Evolutionary conservation across 2,888 invertebrate genomes (phyloP).

Genomic region (Hypolimnas misippus): DNA sequence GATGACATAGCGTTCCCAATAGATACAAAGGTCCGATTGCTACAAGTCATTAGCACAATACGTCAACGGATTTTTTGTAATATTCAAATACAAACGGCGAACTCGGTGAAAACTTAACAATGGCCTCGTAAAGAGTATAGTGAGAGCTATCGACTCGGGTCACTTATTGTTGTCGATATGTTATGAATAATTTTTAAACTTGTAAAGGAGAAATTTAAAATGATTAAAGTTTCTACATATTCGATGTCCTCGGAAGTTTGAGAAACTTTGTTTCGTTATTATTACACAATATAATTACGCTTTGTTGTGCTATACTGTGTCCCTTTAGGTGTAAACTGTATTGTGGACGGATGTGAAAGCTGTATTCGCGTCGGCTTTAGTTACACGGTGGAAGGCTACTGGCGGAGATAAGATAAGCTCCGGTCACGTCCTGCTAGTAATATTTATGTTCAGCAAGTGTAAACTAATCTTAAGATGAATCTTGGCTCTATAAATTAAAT

Average conservation of each 20-base stretch:
- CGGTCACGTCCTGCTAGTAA: constrained; percentile 26
- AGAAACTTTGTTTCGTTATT: constrained; percentile 8
- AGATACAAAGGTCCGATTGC: constrained; percentile 35
- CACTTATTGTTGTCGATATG: constrained; percentile 42
- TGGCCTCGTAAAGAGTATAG: constrained; percentile 59
- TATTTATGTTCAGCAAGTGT: constrained; percentile 17
- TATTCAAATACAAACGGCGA: constrained; percentile 42
- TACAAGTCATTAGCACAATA: constrained; percentile 23
- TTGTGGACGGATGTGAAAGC: constrained; percentile 42
- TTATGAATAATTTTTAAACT: constrained; percentile 15
- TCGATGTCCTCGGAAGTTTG: constrained; percentile 14
- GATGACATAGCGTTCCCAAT: constrained; percentile 54
- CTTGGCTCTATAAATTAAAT: constrained; percentile 24
- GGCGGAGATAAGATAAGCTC: constrained; percentile 34
- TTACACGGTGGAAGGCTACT: constrained; percentile 27
- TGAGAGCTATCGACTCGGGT: constrained; percentile 59
- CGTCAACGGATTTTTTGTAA: constrained; percentile 27
- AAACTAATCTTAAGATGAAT: constrained; percentile 20
- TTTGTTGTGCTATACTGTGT: not conserved
- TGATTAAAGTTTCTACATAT: constrained; percentile 4
- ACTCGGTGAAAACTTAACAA: constrained; percentile 63
- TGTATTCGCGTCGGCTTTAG: constrained; percentile 32
- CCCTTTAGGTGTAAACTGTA: constrained; percentile 3
- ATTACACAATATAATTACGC: not conserved
- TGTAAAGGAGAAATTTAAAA: constrained; percentile 23